A percentile compares a stretch with the other conserved stretches of the same genome.
phyloP scores from a whole-genome alignment of 1,140 invertebrate species.

The Drosophila oshimai region DNA sequence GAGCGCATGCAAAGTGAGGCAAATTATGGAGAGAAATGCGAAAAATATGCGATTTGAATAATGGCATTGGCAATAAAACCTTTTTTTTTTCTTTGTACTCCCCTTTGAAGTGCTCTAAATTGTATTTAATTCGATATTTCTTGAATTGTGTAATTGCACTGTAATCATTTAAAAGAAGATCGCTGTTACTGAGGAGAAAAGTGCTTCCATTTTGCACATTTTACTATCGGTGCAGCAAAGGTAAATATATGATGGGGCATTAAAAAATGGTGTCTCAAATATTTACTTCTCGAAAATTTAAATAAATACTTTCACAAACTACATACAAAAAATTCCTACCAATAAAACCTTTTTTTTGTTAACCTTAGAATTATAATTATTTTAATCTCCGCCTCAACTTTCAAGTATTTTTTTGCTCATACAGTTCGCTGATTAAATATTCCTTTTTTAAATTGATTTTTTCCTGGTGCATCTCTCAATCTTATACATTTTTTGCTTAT shows the following conservation, averaged over 20 bases:
- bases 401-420: no score
- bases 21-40: constrained; percentile 62
- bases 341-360: no score
- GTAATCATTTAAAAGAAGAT: neutral
- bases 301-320: no score
- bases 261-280: no score
- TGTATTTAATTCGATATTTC: neutral
- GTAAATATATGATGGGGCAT: no score
- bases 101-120: constrained; percentile 4
- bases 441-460: no score
- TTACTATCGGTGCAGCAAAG: no score
- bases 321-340: no score
- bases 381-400: no score
- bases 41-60: constrained; percentile 63
- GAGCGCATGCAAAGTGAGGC: constrained; percentile 59
- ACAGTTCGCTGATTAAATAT: no score
- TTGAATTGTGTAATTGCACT: constrained; percentile 1
- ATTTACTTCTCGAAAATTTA: no score
- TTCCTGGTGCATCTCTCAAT: neutral
- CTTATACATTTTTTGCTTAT: neutral
- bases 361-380: no score
- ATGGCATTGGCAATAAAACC: constrained; percentile 32
- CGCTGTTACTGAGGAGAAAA: neutral
- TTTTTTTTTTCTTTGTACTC: neutral
- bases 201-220: neutral